Evolutionary conservation across 2,113 vertebrate genomes (phyloP), one percentile per base, ranked within the genome.

Genomic region (Labeo catla): DNA sequence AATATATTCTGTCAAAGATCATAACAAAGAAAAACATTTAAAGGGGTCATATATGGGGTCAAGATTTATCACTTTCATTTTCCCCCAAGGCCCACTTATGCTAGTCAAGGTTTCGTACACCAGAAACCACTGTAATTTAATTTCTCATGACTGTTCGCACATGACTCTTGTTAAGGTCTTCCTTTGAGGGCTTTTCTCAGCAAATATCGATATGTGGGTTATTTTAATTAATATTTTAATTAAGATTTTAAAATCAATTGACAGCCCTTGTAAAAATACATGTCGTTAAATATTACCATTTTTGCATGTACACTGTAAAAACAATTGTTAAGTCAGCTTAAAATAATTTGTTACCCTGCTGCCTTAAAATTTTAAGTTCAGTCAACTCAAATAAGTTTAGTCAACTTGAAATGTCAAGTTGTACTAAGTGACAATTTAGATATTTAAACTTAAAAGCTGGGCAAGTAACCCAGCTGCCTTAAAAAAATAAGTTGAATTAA

Each of bases 21-120:
- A 50, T 50, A 49, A 49, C 73, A 76, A 50, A 50, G n/a, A 50
- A 8, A 6, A 28, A 50, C n/a, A 50, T 76, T 76, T 76, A 76
- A 15, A 50, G 11, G 6, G 21, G 43, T 47, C 43, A n/a, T 7
- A 74, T 47, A 23, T 47, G 72, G 72, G 72, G n/a, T 76, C 72
- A 28, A 23, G 68, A 4, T 49, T 28, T 49, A 76, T 76, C 45
- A 15, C 72, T 49, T 49, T n/a, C 23, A 4, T 21, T 39, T 2
- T 3, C 9, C 43, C 72, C 45, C n/a, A 7, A 74, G 70, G 70
- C 39, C 10, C 43, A 47, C 70, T 74, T 12, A 74, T 45, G 19
- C 19, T 73, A 21, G 70, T 73, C 70, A n/a, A 73, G 43, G 43
- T 47, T 47, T 74, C 70, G 23, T 74, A 73, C 65, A 66, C 28